Conservation (phyloP, 1,140 invertebrate species). For the Monomorium pharaonis region DNA sequence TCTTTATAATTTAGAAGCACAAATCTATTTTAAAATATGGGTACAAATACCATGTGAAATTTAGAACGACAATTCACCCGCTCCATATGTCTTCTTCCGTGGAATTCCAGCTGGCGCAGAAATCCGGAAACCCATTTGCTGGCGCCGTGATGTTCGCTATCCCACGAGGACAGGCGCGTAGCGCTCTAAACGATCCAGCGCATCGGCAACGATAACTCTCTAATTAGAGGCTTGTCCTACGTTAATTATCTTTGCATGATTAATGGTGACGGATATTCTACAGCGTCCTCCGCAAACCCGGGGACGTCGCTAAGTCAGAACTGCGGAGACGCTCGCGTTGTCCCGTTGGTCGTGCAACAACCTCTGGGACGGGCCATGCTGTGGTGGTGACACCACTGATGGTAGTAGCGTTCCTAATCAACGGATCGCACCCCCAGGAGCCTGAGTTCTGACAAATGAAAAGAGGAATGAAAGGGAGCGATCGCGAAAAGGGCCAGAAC, state of each 20-base stretch:
- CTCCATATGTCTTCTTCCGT: background rate
- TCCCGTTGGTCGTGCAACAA: constrained; percentile 21
- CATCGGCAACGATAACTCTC: constrained; percentile 74
- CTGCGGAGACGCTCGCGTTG: constrained; percentile 25
- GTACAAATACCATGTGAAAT: background rate
- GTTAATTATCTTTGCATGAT: constrained; percentile 76
- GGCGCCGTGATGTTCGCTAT: constrained; percentile 5
- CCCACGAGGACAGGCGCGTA: constrained; percentile 36
- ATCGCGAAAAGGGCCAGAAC: background rate
- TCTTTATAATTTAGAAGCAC: background rate
- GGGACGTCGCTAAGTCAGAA: constrained; percentile 4
- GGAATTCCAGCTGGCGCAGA: background rate
- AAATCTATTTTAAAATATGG: background rate
- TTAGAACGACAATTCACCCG: background rate
- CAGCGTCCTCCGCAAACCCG: constrained; percentile 24
- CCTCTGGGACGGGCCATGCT: constrained; percentile 55
- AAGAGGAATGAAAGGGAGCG: constrained; percentile 56
- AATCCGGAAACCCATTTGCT: constrained; percentile 18
- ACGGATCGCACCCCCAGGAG: constrained; percentile 69
- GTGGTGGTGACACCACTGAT: constrained; percentile 52
- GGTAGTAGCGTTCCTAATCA: constrained; percentile 67
- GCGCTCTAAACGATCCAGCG: constrained; percentile 53
- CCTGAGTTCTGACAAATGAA: constrained; percentile 71
- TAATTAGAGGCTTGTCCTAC: constrained; percentile 74
- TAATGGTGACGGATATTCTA: constrained; percentile 71